Evolutionary conservation across 1,140 invertebrate species (phyloP).

Genomic region (Rhynchophorus ferrugineus): DNA sequence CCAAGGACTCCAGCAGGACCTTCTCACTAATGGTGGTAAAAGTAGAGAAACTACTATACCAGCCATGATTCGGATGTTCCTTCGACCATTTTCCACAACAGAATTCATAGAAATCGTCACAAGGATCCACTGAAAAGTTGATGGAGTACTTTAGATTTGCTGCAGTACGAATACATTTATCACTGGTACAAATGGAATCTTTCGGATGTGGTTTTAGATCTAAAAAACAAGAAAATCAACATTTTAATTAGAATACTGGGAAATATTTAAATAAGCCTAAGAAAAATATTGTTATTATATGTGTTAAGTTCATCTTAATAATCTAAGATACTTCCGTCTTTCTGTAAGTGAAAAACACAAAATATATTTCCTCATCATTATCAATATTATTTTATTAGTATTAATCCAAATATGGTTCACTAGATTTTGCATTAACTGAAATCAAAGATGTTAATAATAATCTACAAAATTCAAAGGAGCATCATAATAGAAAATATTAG

Average conservation of each 20-base stretch:
- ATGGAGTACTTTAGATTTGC: slow-evolving; percentile 54
- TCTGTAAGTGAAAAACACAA: slow-evolving; percentile 4
- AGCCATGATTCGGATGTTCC: slow-evolving; percentile 62
- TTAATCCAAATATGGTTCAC: too few relatives aligned
- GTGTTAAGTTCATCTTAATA: too few relatives aligned
- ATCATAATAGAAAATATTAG: too few relatives aligned
- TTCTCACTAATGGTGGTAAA: slow-evolving; percentile 41
- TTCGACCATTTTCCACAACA: slow-evolving; percentile 61
- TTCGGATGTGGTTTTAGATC: slow-evolving; percentile 11
- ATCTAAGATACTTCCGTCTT: too few relatives aligned
- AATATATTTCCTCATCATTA: too few relatives aligned
- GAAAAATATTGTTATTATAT: too few relatives aligned
- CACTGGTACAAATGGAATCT: slow-evolving; percentile 42
- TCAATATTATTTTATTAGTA: too few relatives aligned
- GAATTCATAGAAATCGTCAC: slow-evolving; percentile 59
- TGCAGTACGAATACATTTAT: slow-evolving; percentile 54
- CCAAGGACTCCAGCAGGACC: slow-evolving; percentile 46
- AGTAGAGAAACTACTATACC: slow-evolving; percentile 55
- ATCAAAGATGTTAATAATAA: too few relatives aligned
- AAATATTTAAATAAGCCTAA: too few relatives aligned
- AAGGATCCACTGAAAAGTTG: slow-evolving; percentile 52
- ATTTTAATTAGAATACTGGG: too few relatives aligned
- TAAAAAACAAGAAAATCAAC: slow-evolving; percentile 16
- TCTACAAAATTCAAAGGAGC: too few relatives aligned
- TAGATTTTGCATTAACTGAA: too few relatives aligned